These are phyloP conservation scores for Ceratosolen fusciceps DNA, from an alignment of 1,140 invertebrate species.

Conservation along the genomic window DNA sequence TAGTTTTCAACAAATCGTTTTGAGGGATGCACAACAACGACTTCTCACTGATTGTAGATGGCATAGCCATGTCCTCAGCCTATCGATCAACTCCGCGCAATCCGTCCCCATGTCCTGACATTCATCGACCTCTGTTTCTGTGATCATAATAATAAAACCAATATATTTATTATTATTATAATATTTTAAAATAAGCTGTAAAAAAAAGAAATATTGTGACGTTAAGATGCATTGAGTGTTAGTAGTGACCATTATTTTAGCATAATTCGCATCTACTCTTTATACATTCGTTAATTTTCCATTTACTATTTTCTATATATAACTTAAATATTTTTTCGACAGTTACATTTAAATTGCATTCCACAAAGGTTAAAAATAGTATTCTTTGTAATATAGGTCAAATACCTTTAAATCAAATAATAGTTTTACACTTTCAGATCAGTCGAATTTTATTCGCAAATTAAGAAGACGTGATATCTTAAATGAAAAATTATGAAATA, in stretches of 20 bases:
- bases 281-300: too few species aligned
- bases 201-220: not conserved
- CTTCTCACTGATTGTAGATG: conserved; percentile 70
- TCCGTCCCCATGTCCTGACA: conserved; percentile 67
- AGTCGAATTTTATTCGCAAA: conserved; percentile 12
- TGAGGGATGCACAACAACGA: conserved; percentile 70
- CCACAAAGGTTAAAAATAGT: too few species aligned
- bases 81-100: conserved; percentile 71
- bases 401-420: too few species aligned
- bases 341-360: too few species aligned
- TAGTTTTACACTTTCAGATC: too few species aligned
- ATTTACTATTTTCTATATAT: too few species aligned
- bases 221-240: not conserved
- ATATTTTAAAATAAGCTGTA: not conserved
- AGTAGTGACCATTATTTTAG: too few species aligned
- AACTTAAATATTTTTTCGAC: too few species aligned
- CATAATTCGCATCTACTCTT: too few species aligned
- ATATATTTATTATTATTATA: not conserved
- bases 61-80: conserved; percentile 72
- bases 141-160: conserved; percentile 48
- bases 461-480: not conserved
- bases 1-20: conserved; percentile 62
- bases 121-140: conserved; percentile 69
- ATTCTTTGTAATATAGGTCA: too few species aligned
- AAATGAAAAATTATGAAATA: conserved; percentile 3